phyloP scores from a whole-genome alignment of 2,888 invertebrate genomes.

The Tipula helvola region DNA sequence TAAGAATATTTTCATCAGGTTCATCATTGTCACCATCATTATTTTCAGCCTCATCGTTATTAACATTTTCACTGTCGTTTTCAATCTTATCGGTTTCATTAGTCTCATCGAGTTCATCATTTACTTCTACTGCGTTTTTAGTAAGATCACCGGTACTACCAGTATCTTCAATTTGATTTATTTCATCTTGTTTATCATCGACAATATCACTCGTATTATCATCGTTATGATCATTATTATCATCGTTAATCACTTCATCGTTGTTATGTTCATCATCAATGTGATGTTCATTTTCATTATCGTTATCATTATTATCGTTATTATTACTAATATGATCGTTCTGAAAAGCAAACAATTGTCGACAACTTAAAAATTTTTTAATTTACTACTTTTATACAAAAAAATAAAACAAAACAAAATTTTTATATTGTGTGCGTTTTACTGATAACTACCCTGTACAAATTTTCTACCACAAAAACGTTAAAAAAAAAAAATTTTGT shows the following conservation, averaged over 20 bases:
- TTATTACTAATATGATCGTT: constrained; percentile 29
- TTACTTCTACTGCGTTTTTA: constrained; percentile 14
- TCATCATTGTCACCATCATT: constrained; percentile 14
- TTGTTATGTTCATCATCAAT: neutral
- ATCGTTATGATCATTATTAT: neutral
- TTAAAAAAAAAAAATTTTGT: neutral
- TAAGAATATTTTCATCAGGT: constrained; percentile 13
- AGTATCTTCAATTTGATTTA: constrained; percentile 15
- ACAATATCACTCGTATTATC: constrained; percentile 11
- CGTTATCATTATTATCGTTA: neutral
- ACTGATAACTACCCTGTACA: neutral
- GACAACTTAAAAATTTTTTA: constrained; percentile 22
- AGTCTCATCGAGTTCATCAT: constrained; percentile 18
- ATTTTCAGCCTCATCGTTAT: constrained; percentile 4
- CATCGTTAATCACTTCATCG: neutral
- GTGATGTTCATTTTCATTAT: neutral
- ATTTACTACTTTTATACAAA: neutral
- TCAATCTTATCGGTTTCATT: constrained; percentile 20
- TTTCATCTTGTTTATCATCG: constrained; percentile 12
- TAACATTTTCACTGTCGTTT: constrained; percentile 17
- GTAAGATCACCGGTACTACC: constrained; percentile 14
- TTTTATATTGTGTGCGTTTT: neutral
- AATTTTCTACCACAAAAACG: neutral
- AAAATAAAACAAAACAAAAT: neutral
- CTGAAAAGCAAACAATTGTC: constrained; percentile 38